These are phyloP conservation scores for Zosterops lateralis DNA, from an alignment of 2,113 vertebrate genomes.

Conservation along the genomic window DNA sequence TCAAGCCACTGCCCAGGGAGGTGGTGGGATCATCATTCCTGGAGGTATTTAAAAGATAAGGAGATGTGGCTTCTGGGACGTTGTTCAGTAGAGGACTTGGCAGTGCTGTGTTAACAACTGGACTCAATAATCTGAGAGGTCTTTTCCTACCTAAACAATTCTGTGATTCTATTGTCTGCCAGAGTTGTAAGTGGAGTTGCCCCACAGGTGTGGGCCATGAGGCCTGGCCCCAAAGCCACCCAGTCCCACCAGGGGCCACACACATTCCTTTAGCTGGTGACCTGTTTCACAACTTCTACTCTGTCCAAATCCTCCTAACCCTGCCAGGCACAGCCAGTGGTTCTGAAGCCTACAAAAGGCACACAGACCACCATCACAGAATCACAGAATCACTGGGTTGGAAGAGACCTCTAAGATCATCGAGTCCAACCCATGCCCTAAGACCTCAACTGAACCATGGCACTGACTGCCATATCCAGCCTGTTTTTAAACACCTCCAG, in stretches of 20 bases:
- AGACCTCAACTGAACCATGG: not conserved
- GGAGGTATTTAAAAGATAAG: not conserved
- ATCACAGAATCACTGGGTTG: not conserved
- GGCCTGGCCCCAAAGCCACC: not conserved
- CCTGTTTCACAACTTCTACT: not conserved
- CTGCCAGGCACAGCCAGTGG: not conserved
- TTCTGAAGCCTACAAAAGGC: not conserved
- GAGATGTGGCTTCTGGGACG: not conserved
- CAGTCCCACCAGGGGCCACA: not conserved
- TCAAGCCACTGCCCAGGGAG: not conserved
- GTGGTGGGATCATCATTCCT: not conserved
- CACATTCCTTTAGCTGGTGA: not conserved
- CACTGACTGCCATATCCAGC: rapidly evolving
- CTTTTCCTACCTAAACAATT: not conserved
- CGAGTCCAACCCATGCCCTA: rapidly evolving
- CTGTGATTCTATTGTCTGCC: not conserved
- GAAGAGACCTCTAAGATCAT: not conserved
- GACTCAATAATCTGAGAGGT: not conserved
- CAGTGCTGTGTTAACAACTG: not conserved
- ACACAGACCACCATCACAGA: not conserved
- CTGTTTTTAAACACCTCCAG: not conserved
- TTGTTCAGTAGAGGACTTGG: not conserved
- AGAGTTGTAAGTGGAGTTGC: not conserved
- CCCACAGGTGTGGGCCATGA: not conserved
- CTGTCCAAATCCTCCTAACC: not conserved